Conservation (phyloP, 2,888 invertebrate species). For the Oxyteleia sp. region DNA sequence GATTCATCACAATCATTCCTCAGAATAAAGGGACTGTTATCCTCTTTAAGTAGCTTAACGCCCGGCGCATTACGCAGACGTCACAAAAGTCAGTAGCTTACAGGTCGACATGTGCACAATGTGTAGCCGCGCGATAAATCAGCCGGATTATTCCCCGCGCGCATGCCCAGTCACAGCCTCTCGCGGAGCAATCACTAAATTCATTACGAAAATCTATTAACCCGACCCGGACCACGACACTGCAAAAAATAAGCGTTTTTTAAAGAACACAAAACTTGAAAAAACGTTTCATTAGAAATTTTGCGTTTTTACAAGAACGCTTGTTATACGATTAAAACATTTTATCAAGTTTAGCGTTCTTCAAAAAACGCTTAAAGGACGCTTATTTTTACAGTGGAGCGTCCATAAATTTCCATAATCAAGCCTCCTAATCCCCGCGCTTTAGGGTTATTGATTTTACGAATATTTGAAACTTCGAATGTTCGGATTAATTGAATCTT, state of each 20-base stretch:
- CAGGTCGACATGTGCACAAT: conserved; percentile 36
- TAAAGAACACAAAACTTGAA: too few species aligned
- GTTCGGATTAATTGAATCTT: too few species aligned
- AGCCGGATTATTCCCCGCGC: conserved; percentile 53
- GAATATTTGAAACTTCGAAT: too few species aligned
- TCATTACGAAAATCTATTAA: conserved; percentile 61
- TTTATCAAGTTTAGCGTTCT: too few species aligned
- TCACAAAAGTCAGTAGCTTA: conserved; percentile 55
- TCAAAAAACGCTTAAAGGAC: too few species aligned
- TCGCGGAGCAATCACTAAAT: conserved; percentile 43
- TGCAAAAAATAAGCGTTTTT: too few species aligned
- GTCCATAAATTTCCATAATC: conserved; percentile 59
- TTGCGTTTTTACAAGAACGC: too few species aligned
- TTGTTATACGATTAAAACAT: too few species aligned
- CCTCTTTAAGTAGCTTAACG: conserved; percentile 52
- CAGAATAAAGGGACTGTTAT: conserved; percentile 51
- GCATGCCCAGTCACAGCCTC: conserved; percentile 39
- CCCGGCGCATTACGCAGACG: conserved; percentile 37
- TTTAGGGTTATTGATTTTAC: too few species aligned
- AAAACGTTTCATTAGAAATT: too few species aligned
- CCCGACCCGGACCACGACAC: conserved; percentile 34
- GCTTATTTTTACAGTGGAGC: too few species aligned
- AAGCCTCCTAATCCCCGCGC: conserved; percentile 29
- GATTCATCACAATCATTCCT: conserved; percentile 42
- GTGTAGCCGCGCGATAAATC: conserved; percentile 53